Conservation (phyloP, 2,888 invertebrate genomes). For the Standfussiana lucernea region DNA sequence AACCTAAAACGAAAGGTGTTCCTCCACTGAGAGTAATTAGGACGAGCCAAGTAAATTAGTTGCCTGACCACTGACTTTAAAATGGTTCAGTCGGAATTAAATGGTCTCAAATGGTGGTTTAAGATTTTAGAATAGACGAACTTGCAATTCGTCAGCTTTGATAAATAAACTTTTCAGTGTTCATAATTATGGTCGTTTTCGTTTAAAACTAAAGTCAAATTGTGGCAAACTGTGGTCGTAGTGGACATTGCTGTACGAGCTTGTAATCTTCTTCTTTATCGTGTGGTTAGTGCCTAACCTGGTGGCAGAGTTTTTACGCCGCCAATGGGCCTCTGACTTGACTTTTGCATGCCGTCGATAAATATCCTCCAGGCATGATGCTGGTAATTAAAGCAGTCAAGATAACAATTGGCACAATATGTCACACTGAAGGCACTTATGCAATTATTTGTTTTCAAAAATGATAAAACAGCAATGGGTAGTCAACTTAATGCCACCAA, state of each 20-base stretch:
- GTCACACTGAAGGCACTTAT: not conserved
- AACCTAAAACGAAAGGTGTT: constrained; percentile 71
- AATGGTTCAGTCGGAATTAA: constrained; percentile 32
- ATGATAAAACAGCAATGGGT: not conserved
- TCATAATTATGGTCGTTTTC: not conserved
- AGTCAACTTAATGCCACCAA: not conserved
- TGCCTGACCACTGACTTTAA: constrained; percentile 45
- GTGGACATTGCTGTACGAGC: not conserved
- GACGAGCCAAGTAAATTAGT: constrained; percentile 64
- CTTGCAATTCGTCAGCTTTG: not conserved
- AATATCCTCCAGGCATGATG: no score
- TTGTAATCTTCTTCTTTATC: no score
- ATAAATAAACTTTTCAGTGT: not conserved
- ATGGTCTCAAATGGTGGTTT: constrained; percentile 3
- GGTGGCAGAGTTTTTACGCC: no score
- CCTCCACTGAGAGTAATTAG: constrained; percentile 64
- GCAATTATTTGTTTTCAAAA: not conserved
- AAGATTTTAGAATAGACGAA: not conserved
- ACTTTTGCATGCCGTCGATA: no score
- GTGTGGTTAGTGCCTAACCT: no score
- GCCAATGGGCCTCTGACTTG: no score
- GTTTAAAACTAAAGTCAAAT: not conserved
- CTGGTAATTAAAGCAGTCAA: no score
- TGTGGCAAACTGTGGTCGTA: not conserved
- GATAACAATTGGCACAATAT: no score